Percentiles rank a stretch among this genome's conserved stretches.
These are phyloP conservation scores for Thryonomys swinderianus DNA, from an alignment of 2,113 vertebrate species.

Conservation along the genomic window DNA sequence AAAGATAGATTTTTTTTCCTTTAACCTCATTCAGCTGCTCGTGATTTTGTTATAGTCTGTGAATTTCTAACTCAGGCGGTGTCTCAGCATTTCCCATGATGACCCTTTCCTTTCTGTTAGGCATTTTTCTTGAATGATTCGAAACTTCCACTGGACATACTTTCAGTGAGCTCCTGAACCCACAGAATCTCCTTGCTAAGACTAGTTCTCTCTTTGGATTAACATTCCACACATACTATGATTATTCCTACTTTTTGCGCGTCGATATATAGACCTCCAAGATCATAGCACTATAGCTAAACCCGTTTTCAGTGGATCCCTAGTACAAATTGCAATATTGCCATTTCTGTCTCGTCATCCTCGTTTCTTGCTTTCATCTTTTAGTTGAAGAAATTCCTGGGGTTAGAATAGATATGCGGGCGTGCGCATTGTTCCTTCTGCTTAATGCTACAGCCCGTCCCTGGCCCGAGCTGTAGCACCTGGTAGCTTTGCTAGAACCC, in stretches of 20 bases:
- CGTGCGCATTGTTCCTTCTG: neutral
- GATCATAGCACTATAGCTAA: neutral
- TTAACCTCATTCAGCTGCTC: neutral
- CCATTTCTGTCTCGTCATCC: neutral
- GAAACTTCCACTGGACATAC: neutral
- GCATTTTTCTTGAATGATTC: constrained; percentile 19
- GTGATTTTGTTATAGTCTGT: neutral
- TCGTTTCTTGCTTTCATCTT: neutral
- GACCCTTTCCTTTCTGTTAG: neutral
- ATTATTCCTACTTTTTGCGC: neutral
- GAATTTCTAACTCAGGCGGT: neutral
- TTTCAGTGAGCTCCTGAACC: neutral
- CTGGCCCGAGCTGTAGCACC: neutral
- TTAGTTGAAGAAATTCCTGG: neutral
- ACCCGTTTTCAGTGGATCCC: neutral
- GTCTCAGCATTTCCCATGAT: neutral
- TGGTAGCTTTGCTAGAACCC: neutral
- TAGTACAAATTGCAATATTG: neutral
- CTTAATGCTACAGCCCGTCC: rapidly evolving
- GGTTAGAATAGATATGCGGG: neutral
- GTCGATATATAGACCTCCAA: neutral
- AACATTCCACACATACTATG: neutral
- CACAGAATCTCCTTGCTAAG: neutral
- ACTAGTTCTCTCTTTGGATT: neutral
- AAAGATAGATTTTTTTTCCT: neutral